Percentiles rank a stretch among this genome's conserved stretches.
phyloP scores from a whole-genome alignment of 2,113 vertebrate species.

The Hiodon tergisus region DNA sequence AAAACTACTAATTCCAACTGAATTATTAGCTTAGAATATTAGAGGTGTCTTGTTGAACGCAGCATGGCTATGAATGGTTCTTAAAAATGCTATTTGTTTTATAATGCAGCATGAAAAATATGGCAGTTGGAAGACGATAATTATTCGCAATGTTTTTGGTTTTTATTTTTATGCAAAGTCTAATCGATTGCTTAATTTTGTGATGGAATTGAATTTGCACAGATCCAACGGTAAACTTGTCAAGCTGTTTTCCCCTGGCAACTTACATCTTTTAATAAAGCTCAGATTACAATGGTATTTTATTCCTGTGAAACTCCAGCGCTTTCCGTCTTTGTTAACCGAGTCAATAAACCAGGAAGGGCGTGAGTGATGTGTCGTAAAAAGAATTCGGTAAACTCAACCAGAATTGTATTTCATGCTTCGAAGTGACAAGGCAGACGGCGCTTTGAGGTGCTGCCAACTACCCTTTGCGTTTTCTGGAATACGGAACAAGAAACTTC shows the following conservation, averaged over 20 bases:
- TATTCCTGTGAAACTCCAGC: neutral
- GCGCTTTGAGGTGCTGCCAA: too few species aligned
- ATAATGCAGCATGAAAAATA: conserved; percentile 37
- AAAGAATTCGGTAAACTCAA: too few species aligned
- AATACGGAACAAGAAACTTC: too few species aligned
- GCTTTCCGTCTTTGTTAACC: neutral
- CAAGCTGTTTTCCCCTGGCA: conserved; percentile 35
- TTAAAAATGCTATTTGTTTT: conserved; percentile 47
- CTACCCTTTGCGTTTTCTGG: too few species aligned
- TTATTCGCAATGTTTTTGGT: conserved; percentile 30
- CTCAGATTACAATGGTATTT: conserved; percentile 34
- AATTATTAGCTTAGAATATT: conserved; percentile 45
- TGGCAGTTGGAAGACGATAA: conserved; percentile 32
- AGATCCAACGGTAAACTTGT: conserved; percentile 40
- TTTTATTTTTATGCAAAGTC: conserved; percentile 32
- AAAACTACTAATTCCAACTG: conserved; percentile 16
- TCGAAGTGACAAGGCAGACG: too few species aligned
- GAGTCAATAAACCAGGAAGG: too few species aligned
- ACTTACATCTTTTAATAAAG: conserved; percentile 69
- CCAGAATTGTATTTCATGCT: too few species aligned
- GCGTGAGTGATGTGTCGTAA: too few species aligned
- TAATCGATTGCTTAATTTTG: conserved; percentile 21
- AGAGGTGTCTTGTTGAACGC: conserved; percentile 58
- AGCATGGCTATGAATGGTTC: conserved; percentile 57
- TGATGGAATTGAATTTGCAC: conserved; percentile 25